Percentiles rank a stretch among this genome's conserved stretches.
Conservation (phyloP, 2,888 invertebrate genomes). For the Sthenelais limicola region DNA sequence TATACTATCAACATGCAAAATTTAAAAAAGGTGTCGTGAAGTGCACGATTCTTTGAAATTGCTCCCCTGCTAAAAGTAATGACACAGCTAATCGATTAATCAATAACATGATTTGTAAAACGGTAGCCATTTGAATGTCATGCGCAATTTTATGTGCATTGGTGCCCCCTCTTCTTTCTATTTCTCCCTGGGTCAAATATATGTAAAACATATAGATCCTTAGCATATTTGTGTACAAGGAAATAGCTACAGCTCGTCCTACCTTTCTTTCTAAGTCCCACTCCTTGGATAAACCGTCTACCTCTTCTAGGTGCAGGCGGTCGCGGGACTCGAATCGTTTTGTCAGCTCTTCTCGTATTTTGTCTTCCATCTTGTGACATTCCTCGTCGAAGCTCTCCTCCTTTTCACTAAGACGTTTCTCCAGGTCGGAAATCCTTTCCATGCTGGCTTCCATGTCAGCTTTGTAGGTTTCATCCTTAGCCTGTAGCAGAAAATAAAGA, state of each 20-base stretch:
- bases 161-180: too few relatives aligned
- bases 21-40: too few relatives aligned
- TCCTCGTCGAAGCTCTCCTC: slow-evolving; percentile 56
- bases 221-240: too few relatives aligned
- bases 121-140: too few relatives aligned
- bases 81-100: slow-evolving; percentile 24
- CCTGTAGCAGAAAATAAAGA: slow-evolving; percentile 27
- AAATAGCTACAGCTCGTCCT: too few relatives aligned
- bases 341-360: slow-evolving; percentile 56
- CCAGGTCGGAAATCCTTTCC: slow-evolving; percentile 52
- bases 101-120: too few relatives aligned
- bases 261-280: slow-evolving; percentile 67
- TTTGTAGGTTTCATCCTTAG: slow-evolving; percentile 47
- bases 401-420: slow-evolving; percentile 49
- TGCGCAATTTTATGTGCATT: too few relatives aligned
- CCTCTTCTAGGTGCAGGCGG: slow-evolving; percentile 57
- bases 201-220: too few relatives aligned
- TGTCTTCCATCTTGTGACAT: slow-evolving; percentile 55
- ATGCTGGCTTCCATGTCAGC: slow-evolving; percentile 56
- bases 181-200: too few relatives aligned
- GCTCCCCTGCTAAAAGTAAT: too few relatives aligned
- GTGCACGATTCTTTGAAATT: too few relatives aligned
- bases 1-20: too few relatives aligned
- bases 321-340: slow-evolving; percentile 55
- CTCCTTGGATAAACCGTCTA: slow-evolving; percentile 58